Evolutionary conservation across 2,797 vertebrate genomes (phyloP), one percentile per base, ranked within the genome.

Genomic region (Varecia variegata): DNA sequence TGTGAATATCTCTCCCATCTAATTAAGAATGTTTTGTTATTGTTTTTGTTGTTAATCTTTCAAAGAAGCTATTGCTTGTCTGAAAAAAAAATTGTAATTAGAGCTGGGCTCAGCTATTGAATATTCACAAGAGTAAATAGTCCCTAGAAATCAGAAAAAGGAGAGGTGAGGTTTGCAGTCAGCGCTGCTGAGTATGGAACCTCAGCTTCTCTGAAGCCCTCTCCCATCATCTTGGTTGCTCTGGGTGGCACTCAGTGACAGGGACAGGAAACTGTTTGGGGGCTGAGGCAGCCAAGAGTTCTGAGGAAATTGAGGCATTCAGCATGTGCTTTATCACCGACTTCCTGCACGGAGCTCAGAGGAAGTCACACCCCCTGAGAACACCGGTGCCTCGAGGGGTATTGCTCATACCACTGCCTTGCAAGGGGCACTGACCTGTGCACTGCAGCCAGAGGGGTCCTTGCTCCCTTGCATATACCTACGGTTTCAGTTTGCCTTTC

Each of bases 181-280:
- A 67, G 45, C 65, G 71, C 47, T 23, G 76, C 43, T 2, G 2
- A n/a, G 35, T 7, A 12, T 9, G 15, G 79, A 18, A 47, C 73
- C 13, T 9, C 32, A 25, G 71, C 1, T 3, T 35, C 52, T 30
- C 5, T 68, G 32, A 43, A 62, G 54, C 7, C 17, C 15, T 43
- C 82, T 56, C 14, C 67, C 30, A 65, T n/a, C 89, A 12, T 0
- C 0, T 68, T n/a, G 30, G 76, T 18, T 43, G 62, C 40, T 80
- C 52, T 76, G 15, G 70, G 74, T 1, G 7, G 30, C 73, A 7
- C 65, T 81, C 68, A 76, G 54, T 32, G 43, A 47, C 5, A 73
- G 23, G 43, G 7, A 71, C 86, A 97, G 89, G 74, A 97, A 96
- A 67, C 38, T 95, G 92, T 71, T 71, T 88, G 88, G 88, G 92